These are phyloP conservation scores for Bemisia tabaci DNA, from an alignment of 1,140 invertebrate species.

Conservation along the genomic window DNA sequence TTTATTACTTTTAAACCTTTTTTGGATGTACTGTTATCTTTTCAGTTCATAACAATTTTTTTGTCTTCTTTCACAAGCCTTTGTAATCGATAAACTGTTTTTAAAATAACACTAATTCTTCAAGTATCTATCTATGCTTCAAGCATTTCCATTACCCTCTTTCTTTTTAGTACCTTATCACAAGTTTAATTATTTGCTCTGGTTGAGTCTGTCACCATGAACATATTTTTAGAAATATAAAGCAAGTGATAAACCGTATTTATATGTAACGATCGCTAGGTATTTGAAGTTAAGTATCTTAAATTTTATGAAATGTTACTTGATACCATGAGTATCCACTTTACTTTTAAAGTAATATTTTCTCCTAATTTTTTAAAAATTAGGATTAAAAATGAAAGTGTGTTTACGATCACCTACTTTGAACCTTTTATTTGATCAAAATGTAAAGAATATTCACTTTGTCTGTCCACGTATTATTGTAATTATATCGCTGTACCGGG, in stretches of 20 bases:
- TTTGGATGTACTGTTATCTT: too few species aligned
- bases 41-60: too few species aligned
- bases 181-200: background rate
- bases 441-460: background rate
- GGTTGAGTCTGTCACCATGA: background rate
- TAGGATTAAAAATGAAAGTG: background rate
- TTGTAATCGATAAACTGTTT: too few species aligned
- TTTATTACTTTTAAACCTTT: too few species aligned
- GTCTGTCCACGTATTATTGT: too few species aligned
- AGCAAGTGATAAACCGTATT: background rate
- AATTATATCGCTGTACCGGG: too few species aligned
- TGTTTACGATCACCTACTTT: background rate
- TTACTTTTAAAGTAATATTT: background rate
- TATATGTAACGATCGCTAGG: background rate
- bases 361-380: background rate
- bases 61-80: too few species aligned
- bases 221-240: background rate
- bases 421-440: background rate
- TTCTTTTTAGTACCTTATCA: background rate
- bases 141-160: background rate
- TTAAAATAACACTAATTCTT: too few species aligned
- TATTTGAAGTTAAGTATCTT: background rate
- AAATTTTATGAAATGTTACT: background rate
- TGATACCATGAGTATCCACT: background rate
- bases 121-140: too few species aligned